Conservation (phyloP, 2,113 vertebrate species). For the Heterotis niloticus region DNA sequence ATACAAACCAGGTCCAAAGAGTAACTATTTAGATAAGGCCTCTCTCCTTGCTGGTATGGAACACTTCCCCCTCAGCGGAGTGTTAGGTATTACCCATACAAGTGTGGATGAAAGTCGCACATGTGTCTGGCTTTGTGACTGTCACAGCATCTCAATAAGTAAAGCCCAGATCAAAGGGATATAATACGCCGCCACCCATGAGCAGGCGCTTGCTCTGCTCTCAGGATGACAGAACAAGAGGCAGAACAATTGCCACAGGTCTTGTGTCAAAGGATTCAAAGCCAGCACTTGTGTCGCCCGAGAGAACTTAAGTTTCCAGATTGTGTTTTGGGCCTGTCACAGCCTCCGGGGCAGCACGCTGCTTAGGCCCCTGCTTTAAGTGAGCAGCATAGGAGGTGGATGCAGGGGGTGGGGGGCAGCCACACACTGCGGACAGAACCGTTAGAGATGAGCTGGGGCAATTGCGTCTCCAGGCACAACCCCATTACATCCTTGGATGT, state of each 20-base stretch:
- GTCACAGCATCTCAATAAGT: conserved; percentile 2
- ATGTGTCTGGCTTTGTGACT: conserved; percentile 2
- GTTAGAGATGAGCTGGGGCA: conserved; percentile 24
- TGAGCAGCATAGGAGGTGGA: background rate
- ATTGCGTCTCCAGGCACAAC: conserved; percentile 31
- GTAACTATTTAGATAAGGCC: conserved; percentile 1
- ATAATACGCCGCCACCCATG: background rate
- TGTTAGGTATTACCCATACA: background rate
- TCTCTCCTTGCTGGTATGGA: conserved; percentile 1
- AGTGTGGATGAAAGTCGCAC: conserved; percentile 15
- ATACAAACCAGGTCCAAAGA: background rate
- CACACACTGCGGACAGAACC: conserved; percentile 7
- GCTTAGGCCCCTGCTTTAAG: too few species aligned
- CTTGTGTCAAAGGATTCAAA: background rate
- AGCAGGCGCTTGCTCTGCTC: background rate
- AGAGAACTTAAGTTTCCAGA: background rate
- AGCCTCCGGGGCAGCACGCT: background rate
- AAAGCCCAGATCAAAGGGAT: background rate
- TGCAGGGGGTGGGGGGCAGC: background rate
- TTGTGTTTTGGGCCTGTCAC: background rate
- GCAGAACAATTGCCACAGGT: background rate
- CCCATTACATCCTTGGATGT: conserved; percentile 38
- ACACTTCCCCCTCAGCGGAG: background rate
- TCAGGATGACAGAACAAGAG: background rate
- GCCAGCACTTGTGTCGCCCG: background rate